Evolutionary conservation across 2,888 invertebrate genomes (phyloP), one percentile per base, ranked within the genome.

Genomic region (Tryphoninae sp.): DNA sequence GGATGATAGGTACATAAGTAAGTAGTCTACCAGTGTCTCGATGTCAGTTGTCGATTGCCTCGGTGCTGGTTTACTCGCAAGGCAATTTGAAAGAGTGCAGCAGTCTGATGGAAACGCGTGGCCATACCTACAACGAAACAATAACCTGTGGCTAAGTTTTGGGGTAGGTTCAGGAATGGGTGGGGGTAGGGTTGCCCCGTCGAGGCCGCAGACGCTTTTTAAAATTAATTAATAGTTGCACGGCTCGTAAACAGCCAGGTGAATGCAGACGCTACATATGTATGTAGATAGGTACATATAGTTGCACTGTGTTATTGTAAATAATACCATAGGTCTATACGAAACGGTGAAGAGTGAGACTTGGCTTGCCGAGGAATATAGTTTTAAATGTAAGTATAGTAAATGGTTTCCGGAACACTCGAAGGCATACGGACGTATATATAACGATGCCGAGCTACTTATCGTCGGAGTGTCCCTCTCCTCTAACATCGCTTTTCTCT

Each of bases 181-280:
- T n/a, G n/a, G n/a, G n/a, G 86, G 82, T 85, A 87, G 87, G 88
- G 87, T 84, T 71, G 83, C 62, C 61, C 78, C 22, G 64, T 9
- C 77, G 74, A 78, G 61, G 26, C 72, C 67, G 42, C 61, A 74
- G 73, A 76, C 67, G 59, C 76, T 67, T 80, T 88, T 86, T 85
- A 83, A 83, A 82, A 83, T 84, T 88, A 89, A 90, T 90, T 89
- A 88, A 89, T 87, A 88, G 89, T 86, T 88, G 85, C 85, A 84
- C 69, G 80, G 73, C 83, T 86, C 84, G 86, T 87, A 87, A 89
- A 86, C 86, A 87, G 85, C 85, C 85, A 83, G 85, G 86, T 86
- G 86, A 89, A 87, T 87, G 88, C 55, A 55, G 55, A 19, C n/a
- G 26, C 8, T 59, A 11, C 26, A 23, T 11, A 19, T 19, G 19